Evolutionary conservation across 1,140 invertebrate species (phyloP).

Genomic region (Hypothenemus hampei): DNA sequence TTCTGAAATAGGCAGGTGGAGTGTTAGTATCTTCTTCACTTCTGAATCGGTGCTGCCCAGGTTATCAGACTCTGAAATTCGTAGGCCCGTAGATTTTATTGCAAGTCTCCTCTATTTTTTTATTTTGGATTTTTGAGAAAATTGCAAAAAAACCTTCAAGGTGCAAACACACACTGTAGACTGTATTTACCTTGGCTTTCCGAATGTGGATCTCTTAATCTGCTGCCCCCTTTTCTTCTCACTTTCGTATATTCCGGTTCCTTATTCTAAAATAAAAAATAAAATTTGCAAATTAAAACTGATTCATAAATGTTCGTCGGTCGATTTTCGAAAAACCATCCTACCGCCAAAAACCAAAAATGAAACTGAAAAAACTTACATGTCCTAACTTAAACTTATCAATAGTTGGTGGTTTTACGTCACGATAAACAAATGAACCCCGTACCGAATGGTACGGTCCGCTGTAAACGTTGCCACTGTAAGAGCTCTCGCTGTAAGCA

Average conservation of each 20-base stretch:
- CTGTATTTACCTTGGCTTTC: slow-evolving; percentile 73
- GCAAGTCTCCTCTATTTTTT: too few relatives aligned
- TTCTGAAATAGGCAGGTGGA: slow-evolving; percentile 83
- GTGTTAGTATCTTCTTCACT: slow-evolving; percentile 82
- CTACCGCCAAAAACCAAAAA: background rate
- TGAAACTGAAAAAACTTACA: slow-evolving; percentile 44
- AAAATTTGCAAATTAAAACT: background rate
- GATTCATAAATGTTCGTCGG: background rate
- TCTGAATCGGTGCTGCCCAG: slow-evolving; percentile 80
- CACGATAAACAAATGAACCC: slow-evolving; percentile 86
- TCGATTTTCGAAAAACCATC: too few relatives aligned
- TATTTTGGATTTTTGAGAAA: too few relatives aligned
- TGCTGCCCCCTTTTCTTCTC: slow-evolving; percentile 72
- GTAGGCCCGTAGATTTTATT: slow-evolving; percentile 21
- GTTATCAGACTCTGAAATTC: slow-evolving; percentile 77
- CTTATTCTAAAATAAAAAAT: slow-evolving; percentile 55
- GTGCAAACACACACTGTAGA: too few relatives aligned
- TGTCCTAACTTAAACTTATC: slow-evolving; percentile 58
- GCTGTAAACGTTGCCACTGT: slow-evolving; percentile 81
- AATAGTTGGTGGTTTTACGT: slow-evolving; percentile 59
- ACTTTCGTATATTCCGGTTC: slow-evolving; percentile 78
- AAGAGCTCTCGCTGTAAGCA: slow-evolving; percentile 81
- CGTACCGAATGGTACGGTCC: slow-evolving; percentile 79
- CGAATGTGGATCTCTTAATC: slow-evolving; percentile 68
- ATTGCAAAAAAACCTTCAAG: too few relatives aligned